Conservation (phyloP, 2,888 invertebrate species). For the Cryptosula pallasiana region DNA sequence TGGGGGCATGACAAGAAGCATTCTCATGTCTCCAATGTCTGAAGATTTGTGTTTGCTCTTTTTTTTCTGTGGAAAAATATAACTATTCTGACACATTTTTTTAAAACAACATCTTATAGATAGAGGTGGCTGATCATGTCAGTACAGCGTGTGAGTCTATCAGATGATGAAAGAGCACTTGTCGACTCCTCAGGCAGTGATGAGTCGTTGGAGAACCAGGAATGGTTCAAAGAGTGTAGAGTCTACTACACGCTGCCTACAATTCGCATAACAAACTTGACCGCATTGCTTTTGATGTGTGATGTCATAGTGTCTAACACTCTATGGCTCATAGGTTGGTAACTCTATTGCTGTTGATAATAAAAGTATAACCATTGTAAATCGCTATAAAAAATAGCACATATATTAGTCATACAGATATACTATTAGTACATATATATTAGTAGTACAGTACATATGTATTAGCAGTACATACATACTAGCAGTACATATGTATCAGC, state of each 20-base stretch:
- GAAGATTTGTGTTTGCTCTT: too few relatives aligned
- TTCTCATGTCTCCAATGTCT: too few relatives aligned
- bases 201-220: neutral
- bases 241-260: constrained; percentile 35
- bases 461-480: too few relatives aligned
- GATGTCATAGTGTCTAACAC: constrained; percentile 36
- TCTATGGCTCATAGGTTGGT: constrained; percentile 40
- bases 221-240: constrained; percentile 6
- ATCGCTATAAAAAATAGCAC: neutral
- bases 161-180: neutral
- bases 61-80: too few relatives aligned
- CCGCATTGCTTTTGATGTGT: constrained; percentile 33
- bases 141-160: neutral
- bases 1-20: too few relatives aligned
- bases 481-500: too few relatives aligned
- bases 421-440: too few relatives aligned
- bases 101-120: too few relatives aligned
- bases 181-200: neutral
- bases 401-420: too few relatives aligned
- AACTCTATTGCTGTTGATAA: neutral
- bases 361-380: neutral
- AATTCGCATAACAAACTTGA: constrained; percentile 36
- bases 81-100: too few relatives aligned
- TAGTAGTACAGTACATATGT: too few relatives aligned
- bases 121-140: neutral